Percentiles rank a stretch among this genome's conserved stretches.
Conservation (phyloP, 2,797 vertebrate species). For the Pseudopleuronectes americanus region DNA sequence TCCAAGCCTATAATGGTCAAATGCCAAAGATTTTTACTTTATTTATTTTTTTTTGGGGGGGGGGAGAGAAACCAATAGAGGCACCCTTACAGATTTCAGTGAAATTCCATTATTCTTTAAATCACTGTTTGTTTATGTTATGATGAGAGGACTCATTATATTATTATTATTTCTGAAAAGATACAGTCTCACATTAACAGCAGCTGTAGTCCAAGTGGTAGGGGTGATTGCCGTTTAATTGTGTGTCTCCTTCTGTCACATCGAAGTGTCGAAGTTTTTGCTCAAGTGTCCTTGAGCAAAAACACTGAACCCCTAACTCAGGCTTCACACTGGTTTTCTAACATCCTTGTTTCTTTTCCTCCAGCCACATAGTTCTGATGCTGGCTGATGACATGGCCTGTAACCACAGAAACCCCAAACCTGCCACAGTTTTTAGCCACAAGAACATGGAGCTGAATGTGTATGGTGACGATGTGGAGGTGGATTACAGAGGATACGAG, state of each 20-base stretch:
- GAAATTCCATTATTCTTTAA: not conserved
- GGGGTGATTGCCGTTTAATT: too few species aligned
- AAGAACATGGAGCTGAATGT: conserved; percentile 99
- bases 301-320: too few species aligned
- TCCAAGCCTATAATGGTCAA: not conserved
- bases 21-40: not conserved
- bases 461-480: conserved; percentile 98
- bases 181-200: not conserved
- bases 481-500: conserved; percentile 98
- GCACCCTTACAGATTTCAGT: not conserved
- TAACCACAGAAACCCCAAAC: conserved; percentile 96
- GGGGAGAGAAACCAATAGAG: not conserved
- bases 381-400: conserved; percentile 99
- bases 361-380: conserved; percentile 97
- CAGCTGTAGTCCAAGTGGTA: too few species aligned
- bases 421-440: conserved; percentile 97
- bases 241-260: too few species aligned
- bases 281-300: too few species aligned
- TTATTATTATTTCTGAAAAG: not conserved
- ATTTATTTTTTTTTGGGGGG: too few species aligned
- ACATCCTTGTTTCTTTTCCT: not conserved
- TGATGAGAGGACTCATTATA: not conserved
- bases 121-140: too few species aligned
- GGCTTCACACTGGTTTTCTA: too few species aligned
- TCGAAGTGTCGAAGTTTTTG: too few species aligned